Conservation (phyloP, 2,888 invertebrate species). For the Leptura quadrifasciata region DNA sequence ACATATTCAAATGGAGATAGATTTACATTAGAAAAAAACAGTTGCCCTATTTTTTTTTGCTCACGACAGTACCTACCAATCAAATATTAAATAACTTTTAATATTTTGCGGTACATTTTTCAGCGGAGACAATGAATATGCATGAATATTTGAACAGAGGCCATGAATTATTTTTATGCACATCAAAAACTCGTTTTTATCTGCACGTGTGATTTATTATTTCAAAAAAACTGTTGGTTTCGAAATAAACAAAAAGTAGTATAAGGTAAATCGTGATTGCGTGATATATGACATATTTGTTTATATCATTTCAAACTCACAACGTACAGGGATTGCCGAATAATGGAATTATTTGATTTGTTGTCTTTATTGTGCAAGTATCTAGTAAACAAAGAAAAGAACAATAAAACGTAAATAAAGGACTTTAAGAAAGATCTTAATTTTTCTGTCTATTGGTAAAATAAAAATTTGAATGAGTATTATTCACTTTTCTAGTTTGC, state of each 20-base stretch:
- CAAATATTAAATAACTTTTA: background rate
- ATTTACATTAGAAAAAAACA: no score
- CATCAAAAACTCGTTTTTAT: conserved; percentile 3
- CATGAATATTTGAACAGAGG: conserved; percentile 1
- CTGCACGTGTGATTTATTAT: background rate
- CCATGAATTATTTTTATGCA: conserved; percentile 7
- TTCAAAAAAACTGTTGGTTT: background rate
- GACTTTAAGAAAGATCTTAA: no score
- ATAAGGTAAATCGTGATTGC: conserved; percentile 21
- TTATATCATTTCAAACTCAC: background rate
- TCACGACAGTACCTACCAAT: background rate
- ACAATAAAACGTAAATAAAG: no score
- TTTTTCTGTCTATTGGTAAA: no score
- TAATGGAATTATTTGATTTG: background rate
- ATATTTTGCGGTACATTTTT: background rate
- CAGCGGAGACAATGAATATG: background rate
- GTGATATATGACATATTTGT: conserved; percentile 17
- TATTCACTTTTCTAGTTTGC: no score
- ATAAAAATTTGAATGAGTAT: no score
- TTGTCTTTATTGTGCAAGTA: no score
- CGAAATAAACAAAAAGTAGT: background rate
- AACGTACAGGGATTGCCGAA: background rate
- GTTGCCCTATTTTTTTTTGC: no score
- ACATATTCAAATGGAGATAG: no score
- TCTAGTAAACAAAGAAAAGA: no score